phyloP scores from a whole-genome alignment of 92 coral and sea anemone genomes.

The Phenganax marumi region DNA sequence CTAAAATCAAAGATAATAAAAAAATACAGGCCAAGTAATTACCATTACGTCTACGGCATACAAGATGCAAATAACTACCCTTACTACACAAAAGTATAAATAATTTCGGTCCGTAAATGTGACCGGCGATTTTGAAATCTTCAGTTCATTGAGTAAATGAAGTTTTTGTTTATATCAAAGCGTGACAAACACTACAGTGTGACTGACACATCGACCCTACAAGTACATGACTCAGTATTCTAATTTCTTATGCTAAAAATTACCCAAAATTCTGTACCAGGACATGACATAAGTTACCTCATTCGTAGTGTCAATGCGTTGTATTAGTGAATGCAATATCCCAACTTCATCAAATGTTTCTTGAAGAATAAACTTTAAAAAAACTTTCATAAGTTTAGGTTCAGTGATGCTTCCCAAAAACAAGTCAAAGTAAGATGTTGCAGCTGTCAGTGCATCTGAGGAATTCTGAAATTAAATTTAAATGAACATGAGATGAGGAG shows the following conservation, averaged over 20 bases:
- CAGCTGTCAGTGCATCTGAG: conserved; percentile 88
- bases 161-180: no score
- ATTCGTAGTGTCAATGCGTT: conserved; percentile 80
- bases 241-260: neutral
- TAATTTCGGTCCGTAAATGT: no score
- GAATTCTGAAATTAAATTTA: conserved; percentile 63
- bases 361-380: conserved; percentile 76
- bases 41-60: neutral
- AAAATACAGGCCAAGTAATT: neutral
- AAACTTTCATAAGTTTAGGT: conserved; percentile 86
- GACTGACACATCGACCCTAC: no score
- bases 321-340: conserved; percentile 75
- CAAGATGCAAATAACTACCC: neutral
- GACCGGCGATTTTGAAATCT: no score
- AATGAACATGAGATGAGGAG: neutral
- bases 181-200: no score
- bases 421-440: conserved; percentile 89
- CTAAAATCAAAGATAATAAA: conserved; percentile 40
- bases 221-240: no score
- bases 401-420: conserved; percentile 94
- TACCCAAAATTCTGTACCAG: neutral
- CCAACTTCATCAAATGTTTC: conserved; percentile 78
- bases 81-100: no score
- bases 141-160: no score
- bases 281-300: conserved; percentile 57